Evolutionary conservation across 1,140 invertebrate species (phyloP).

Genomic region (Pseudomyrmex sp.): DNA sequence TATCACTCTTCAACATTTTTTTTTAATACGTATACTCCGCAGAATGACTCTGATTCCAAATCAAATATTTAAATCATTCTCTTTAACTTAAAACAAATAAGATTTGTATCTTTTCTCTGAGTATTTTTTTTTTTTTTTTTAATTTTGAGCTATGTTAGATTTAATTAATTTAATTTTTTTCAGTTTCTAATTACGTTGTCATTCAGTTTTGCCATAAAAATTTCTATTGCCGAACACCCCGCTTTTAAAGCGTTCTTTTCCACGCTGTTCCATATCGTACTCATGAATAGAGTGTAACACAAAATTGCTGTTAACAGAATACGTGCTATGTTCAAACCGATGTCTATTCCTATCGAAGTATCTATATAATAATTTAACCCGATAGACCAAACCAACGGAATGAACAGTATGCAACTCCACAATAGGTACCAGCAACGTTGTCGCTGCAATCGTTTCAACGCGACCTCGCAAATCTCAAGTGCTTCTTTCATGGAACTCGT

Average conservation of each 20-base stretch:
- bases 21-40: background rate
- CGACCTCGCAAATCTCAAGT: slow-evolving; percentile 87
- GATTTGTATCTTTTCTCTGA: slow-evolving; percentile 18
- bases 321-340: slow-evolving; percentile 85
- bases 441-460: slow-evolving; percentile 85
- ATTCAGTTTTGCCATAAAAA: slow-evolving; percentile 81
- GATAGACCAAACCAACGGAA: slow-evolving; percentile 84
- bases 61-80: background rate
- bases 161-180: slow-evolving; percentile 55
- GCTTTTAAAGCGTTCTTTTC: slow-evolving; percentile 91
- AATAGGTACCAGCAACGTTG: slow-evolving; percentile 87
- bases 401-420: slow-evolving; percentile 83
- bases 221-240: slow-evolving; percentile 88
- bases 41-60: background rate
- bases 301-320: slow-evolving; percentile 88
- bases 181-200: slow-evolving; percentile 56
- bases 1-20: background rate
- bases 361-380: slow-evolving; percentile 78
- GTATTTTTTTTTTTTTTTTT: background rate
- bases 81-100: background rate
- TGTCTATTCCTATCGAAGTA: slow-evolving; percentile 80
- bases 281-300: slow-evolving; percentile 91
- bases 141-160: background rate
- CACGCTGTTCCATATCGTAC: slow-evolving; percentile 91
- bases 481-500: slow-evolving; percentile 87